A percentile compares a stretch with the other conserved stretches of the same genome.
Conservation (phyloP, 2,797 vertebrate species). For the Naso thynnoides region DNA sequence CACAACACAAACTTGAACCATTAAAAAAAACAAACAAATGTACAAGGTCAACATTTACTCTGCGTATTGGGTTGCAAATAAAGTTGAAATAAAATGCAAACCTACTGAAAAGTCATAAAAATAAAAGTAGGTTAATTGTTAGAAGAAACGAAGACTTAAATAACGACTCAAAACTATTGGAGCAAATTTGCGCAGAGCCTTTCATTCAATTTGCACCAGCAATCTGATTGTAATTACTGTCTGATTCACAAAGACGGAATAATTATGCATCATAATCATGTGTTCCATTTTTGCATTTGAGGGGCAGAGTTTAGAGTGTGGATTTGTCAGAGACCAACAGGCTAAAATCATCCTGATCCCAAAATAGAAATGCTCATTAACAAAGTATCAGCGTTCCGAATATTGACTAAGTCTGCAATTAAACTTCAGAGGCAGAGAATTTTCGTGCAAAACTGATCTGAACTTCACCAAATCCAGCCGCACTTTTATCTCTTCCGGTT, state of each 20-base stretch:
- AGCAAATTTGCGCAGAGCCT: constrained; percentile 12
- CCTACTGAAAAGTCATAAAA: too few relatives aligned
- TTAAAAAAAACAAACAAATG: too few relatives aligned
- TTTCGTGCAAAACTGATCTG: constrained; percentile 27
- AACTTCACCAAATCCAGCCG: constrained; percentile 27
- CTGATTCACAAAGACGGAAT: constrained; percentile 38
- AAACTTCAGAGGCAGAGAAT: constrained; percentile 38
- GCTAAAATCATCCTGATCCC: neutral
- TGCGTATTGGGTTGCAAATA: too few relatives aligned
- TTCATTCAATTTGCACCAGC: constrained; percentile 46
- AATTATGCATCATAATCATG: constrained; percentile 45
- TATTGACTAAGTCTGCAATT: constrained; percentile 24
- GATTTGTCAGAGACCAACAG: constrained; percentile 35
- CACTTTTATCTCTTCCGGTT: constrained; percentile 38
- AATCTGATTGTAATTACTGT: constrained; percentile 53
- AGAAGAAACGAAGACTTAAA: neutral
- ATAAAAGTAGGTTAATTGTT: neutral
- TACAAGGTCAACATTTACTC: too few relatives aligned
- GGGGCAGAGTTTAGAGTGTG: constrained; percentile 29
- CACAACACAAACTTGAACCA: too few relatives aligned
- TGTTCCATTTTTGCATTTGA: constrained; percentile 13
- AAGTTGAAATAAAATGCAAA: too few relatives aligned
- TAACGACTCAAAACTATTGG: neutral
- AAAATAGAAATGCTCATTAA: constrained; percentile 29
- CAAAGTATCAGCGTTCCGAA: constrained; percentile 1